A percentile compares a stretch with the other conserved stretches of the same genome.
Conservation (phyloP, 1,140 invertebrate species). For the Aphidius gifuensis region DNA sequence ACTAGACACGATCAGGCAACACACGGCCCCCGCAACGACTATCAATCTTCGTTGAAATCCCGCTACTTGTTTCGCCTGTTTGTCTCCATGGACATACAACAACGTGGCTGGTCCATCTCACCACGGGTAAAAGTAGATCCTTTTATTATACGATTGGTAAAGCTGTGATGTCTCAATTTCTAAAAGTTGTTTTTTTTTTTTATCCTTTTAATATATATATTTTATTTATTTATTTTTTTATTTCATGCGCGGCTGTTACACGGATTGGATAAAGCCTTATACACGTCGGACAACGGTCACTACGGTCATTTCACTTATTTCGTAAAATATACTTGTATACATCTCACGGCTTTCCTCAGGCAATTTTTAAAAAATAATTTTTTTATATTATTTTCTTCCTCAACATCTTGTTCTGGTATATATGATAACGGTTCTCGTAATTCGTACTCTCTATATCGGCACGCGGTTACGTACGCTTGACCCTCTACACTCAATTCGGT, state of each 20-base stretch:
- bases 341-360: background rate
- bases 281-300: constrained; percentile 5
- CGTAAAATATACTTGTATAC: no score
- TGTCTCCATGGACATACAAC: constrained; percentile 34
- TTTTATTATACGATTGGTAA: constrained; percentile 15
- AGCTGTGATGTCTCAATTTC: constrained; percentile 10
- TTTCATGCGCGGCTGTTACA: background rate
- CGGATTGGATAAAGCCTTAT: no score
- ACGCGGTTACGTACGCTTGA: constrained; percentile 27
- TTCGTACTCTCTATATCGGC: constrained; percentile 24
- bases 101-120: constrained; percentile 23
- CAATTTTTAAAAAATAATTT: background rate
- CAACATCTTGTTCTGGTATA: constrained; percentile 7
- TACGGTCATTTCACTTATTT: background rate
- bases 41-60: constrained; percentile 40
- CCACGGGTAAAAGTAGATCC: background rate
- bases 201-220: background rate
- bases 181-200: background rate
- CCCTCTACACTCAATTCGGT: constrained; percentile 27
- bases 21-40: constrained; percentile 22
- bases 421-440: constrained; percentile 22
- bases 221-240: background rate
- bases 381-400: background rate
- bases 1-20: constrained; percentile 22
- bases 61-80: constrained; percentile 36